Percentiles rank a stretch among this genome's conserved stretches.
phyloP scores from a whole-genome alignment of 2,113 vertebrate species.

The Nesoenas mayeri region DNA sequence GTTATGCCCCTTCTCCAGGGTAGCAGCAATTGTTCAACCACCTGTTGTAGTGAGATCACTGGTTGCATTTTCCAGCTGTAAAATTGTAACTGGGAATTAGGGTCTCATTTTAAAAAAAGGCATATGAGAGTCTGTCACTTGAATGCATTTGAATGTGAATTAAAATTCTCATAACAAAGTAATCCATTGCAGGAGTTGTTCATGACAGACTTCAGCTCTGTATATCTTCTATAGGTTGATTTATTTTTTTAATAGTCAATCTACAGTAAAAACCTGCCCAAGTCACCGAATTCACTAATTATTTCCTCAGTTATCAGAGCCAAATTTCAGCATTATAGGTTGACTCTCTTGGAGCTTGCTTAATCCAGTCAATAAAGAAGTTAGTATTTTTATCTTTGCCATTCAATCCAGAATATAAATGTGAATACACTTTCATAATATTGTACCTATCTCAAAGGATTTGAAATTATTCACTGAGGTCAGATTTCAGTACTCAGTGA shows the following conservation, averaged over 20 bases:
- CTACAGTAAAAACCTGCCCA: background rate
- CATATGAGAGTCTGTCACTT: background rate
- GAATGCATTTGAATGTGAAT: background rate
- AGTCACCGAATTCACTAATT: background rate
- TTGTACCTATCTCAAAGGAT: background rate
- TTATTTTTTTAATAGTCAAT: background rate
- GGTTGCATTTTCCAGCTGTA: background rate
- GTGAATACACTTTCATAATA: background rate
- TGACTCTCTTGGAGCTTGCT: background rate
- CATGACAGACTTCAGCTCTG: background rate
- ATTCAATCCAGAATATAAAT: background rate
- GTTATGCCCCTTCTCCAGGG: background rate
- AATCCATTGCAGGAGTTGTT: background rate
- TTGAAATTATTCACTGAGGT: background rate
- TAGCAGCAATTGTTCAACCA: background rate
- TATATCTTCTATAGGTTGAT: background rate
- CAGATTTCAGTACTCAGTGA: background rate
- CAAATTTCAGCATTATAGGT: background rate
- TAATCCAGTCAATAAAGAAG: background rate
- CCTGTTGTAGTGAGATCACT: background rate
- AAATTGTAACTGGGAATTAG: background rate
- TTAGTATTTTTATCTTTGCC: background rate
- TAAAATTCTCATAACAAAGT: background rate
- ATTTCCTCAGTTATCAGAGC: background rate
- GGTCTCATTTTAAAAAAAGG: background rate